Evolutionary conservation across 2,888 invertebrate genomes (phyloP), one percentile per base, ranked within the genome.

Genomic region (Drosophila maculinotata): DNA sequence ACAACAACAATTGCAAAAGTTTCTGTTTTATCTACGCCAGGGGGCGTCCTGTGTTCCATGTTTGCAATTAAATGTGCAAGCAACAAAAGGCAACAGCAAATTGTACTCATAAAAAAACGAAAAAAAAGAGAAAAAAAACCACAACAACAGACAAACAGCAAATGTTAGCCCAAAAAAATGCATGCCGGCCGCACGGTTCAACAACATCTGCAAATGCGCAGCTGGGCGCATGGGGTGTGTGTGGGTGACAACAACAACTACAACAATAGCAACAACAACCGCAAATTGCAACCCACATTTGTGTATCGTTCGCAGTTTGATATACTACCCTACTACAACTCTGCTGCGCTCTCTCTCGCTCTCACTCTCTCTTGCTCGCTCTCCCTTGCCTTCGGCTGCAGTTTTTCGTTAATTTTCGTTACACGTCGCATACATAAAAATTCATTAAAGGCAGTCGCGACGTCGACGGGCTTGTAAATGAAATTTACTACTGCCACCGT

Each of bases 401-500:
- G 41, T 81, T 85, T 69, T 63, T 68, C 63, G 72, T 71, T 67
- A 64, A 67, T 71, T 72, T 71, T 71, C 66, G 63, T 76, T 62
- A 64, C 71, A 80, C 69, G 79, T 84, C 82, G 81, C 82, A 81
- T 87, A 84, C 81, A 81, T 78, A 81, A 85, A 81, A 87, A 68
- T 81, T 81, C 86, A 81, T 87, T 87, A 84, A 85, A 81, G 81
- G 63, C 63, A 58, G 70, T 69, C 58, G 59, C 57, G 30, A 62
- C 56, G 59, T 52, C 52, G 35, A 52, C 67, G 23, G 51, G 48
- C 64, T 85, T 74, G 83, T 85, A 87, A 87, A 88, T 87, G 72
- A 85, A 76, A 85, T 82, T 82, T 85, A 87, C 88, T 85, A 87
- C 87, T 85, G 85, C 82, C 82, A 78, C 83, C 88, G 79, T 82